Conservation (phyloP, 2,888 invertebrate genomes). For the Gibbula magus region DNA sequence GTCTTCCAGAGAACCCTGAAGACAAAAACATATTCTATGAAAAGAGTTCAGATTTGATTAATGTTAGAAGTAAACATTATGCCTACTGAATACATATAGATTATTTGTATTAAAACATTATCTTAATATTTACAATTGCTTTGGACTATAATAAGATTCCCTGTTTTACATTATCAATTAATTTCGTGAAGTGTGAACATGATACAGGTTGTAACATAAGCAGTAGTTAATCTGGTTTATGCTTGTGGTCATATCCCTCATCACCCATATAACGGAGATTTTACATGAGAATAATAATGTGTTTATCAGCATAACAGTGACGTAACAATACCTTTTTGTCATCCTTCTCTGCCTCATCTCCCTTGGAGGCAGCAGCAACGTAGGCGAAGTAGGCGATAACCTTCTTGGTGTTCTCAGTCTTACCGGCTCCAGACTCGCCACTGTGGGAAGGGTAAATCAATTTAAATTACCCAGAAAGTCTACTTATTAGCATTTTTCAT, state of each 20-base stretch:
- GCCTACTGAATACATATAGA: too few relatives aligned
- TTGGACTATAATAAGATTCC: too few relatives aligned
- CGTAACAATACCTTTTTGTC: conserved; percentile 74
- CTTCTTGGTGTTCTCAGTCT: conserved; percentile 99
- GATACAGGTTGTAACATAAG: neutral
- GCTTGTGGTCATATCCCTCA: too few relatives aligned
- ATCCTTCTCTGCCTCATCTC: conserved; percentile 36
- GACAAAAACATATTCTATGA: neutral
- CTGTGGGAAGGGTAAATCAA: conserved; percentile 74
- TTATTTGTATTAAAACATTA: too few relatives aligned
- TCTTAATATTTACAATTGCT: too few relatives aligned
- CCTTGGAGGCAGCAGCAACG: conserved; percentile 81
- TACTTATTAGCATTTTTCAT: neutral
- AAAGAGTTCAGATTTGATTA: neutral
- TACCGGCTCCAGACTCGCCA: conserved; percentile 99
- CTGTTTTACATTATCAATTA: too few relatives aligned
- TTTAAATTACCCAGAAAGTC: neutral
- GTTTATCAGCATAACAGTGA: neutral
- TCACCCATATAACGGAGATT: too few relatives aligned
- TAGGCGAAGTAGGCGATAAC: conserved; percentile 96
- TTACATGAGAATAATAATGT: too few relatives aligned
- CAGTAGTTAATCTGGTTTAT: neutral
- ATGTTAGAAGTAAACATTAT: too few relatives aligned
- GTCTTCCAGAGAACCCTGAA: conserved; percentile 95
- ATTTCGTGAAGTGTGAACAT: too few relatives aligned